phyloP scores from a whole-genome alignment of 2,797 vertebrate species.

The Gymnoscopelus braueri region DNA sequence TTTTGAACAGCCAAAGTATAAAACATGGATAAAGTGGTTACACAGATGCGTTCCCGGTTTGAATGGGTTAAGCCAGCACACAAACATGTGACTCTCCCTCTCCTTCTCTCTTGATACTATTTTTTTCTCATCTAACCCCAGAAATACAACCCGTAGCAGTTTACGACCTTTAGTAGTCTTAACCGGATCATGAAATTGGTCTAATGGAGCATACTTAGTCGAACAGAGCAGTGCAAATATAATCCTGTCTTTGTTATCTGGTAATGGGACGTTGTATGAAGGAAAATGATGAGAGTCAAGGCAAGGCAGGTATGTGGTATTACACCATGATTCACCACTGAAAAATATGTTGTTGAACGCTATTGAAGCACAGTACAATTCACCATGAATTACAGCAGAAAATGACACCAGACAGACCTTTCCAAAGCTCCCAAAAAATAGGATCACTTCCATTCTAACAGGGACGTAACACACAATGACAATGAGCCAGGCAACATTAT shows the following conservation, averaged over 20 bases:
- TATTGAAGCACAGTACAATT: constrained; percentile 40
- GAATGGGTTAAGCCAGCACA: constrained; percentile 13
- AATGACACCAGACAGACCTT: constrained; percentile 27
- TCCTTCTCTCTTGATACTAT: constrained; percentile 10
- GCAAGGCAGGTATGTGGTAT: constrained; percentile 6
- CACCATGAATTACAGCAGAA: constrained; percentile 32
- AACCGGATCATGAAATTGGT: neutral
- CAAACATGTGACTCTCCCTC: constrained; percentile 12
- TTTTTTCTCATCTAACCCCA: constrained; percentile 58
- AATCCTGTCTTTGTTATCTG: constrained; percentile 6
- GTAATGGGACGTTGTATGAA: constrained; percentile 14
- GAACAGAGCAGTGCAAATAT: constrained; percentile 13
- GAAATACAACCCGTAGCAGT: constrained; percentile 25
- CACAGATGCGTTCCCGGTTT: too few relatives aligned
- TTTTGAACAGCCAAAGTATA: too few relatives aligned
- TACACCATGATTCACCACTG: constrained; percentile 28
- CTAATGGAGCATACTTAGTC: too few relatives aligned
- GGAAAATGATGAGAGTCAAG: constrained; percentile 3
- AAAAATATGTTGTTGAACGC: constrained; percentile 44
- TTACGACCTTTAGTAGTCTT: neutral
- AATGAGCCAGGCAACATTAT: constrained; percentile 43
- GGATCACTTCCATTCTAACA: constrained; percentile 40
- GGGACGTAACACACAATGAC: constrained; percentile 35
- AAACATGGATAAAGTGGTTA: too few relatives aligned
- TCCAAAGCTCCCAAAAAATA: constrained; percentile 55